A percentile compares a stretch with the other conserved stretches of the same genome.
These are phyloP conservation scores for Oenanthe oenanthe DNA, from an alignment of 2,113 vertebrate species.

Conservation along the genomic window DNA sequence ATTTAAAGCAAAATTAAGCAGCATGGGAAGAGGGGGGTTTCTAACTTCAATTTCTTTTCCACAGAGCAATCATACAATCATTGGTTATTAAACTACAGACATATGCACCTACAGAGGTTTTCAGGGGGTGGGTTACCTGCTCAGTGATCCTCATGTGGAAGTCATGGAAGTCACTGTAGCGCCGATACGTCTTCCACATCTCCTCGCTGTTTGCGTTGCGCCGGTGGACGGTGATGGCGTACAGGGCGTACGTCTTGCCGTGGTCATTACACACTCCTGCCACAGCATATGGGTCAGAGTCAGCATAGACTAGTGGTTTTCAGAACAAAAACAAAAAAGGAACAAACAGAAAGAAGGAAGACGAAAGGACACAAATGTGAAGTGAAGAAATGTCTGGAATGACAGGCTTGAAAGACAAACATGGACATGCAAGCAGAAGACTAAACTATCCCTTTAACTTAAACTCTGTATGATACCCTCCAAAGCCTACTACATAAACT, in stretches of 20 bases:
- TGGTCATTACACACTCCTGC: slow-evolving; percentile 99
- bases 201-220: slow-evolving; percentile 85
- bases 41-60: neutral
- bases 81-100: neutral
- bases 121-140: slow-evolving; percentile 78
- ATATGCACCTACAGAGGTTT: accelerated
- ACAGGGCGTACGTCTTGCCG: slow-evolving; percentile 95
- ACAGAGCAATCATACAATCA: neutral
- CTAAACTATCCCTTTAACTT: neutral
- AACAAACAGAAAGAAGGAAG: slow-evolving; percentile 75
- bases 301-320: slow-evolving; percentile 86
- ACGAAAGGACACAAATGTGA: slow-evolving; percentile 76
- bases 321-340: slow-evolving; percentile 64
- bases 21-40: accelerated
- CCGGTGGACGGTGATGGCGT: slow-evolving; percentile 93
- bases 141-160: slow-evolving; percentile 99
- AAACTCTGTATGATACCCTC: neutral
- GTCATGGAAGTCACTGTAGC: slow-evolving; percentile 98
- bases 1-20: neutral
- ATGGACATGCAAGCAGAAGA: slow-evolving; percentile 54
- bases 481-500: neutral
- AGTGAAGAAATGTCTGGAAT: slow-evolving; percentile 74
- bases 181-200: slow-evolving; percentile 95
- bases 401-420: slow-evolving; percentile 67
- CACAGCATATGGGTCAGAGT: slow-evolving; percentile 89